Evolutionary conservation across 2,113 vertebrate species (phyloP).

Genomic region (Condylura cristata): DNA sequence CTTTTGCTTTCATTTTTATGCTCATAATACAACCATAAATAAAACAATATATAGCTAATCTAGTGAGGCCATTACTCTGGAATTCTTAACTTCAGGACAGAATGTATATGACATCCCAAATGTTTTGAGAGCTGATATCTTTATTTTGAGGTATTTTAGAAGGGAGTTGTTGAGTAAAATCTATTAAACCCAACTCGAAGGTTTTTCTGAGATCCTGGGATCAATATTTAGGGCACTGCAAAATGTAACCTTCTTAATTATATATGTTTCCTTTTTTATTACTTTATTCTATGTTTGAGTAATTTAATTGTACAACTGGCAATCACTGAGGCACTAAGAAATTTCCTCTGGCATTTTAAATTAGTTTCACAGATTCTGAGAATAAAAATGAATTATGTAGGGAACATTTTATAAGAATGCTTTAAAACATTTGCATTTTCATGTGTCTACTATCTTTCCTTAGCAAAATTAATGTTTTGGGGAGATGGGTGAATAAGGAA

Average conservation of each 20-base stretch:
- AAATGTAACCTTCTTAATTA: constrained; percentile 50
- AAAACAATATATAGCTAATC: too few relatives aligned
- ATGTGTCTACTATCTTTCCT: neutral
- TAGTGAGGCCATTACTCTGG: neutral
- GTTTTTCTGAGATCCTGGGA: neutral
- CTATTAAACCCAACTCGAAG: neutral
- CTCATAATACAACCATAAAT: neutral
- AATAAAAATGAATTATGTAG: constrained; percentile 58
- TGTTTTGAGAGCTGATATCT: neutral
- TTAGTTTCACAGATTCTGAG: constrained; percentile 34
- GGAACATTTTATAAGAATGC: neutral
- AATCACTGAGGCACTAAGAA: constrained; percentile 46
- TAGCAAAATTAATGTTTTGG: neutral
- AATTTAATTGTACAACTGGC: constrained; percentile 29
- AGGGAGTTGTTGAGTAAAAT: neutral
- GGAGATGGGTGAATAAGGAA: neutral
- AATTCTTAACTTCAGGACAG: neutral
- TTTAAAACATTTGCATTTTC: constrained; percentile 40
- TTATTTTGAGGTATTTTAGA: neutral
- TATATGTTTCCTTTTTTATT: constrained; percentile 17
- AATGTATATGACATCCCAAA: neutral
- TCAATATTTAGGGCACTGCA: constrained; percentile 34
- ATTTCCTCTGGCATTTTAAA: constrained; percentile 59
- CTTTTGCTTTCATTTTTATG: neutral
- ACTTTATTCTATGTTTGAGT: constrained; percentile 23